phyloP scores from a whole-genome alignment of 2,113 vertebrate species.

The Eurystomus gularis region DNA sequence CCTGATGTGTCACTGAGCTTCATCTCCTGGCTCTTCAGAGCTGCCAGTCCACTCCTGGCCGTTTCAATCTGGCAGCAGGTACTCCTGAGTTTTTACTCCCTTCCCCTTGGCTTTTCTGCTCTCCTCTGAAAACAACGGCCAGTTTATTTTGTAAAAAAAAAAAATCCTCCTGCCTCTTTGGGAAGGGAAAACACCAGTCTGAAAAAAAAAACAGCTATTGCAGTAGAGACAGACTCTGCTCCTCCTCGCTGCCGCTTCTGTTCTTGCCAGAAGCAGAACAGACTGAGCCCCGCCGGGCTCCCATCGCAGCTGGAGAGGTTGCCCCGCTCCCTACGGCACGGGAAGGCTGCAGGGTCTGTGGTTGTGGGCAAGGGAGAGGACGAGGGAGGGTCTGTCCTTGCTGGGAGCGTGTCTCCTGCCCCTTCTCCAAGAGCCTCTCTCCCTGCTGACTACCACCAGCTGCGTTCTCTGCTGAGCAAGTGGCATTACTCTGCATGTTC shows the following conservation, averaged over 20 bases:
- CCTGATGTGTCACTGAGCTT: neutral
- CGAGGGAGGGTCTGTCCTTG: neutral
- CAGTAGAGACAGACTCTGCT: neutral
- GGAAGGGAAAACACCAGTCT: neutral
- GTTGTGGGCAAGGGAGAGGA: neutral
- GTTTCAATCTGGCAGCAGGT: neutral
- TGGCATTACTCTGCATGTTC: conserved; percentile 44
- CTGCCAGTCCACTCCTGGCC: neutral
- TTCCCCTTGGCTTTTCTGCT: neutral
- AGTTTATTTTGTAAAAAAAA: neutral
- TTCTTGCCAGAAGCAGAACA: neutral
- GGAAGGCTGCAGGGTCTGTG: neutral
- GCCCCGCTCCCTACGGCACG: neutral
- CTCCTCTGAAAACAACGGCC: neutral
- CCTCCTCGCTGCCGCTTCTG: neutral
- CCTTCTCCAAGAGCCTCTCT: neutral
- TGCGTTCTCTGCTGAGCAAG: neutral
- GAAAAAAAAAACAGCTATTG: neutral
- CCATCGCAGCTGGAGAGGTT: neutral
- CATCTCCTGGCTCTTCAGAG: neutral
- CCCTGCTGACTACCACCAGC: neutral
- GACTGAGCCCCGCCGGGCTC: neutral
- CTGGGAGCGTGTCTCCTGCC: neutral
- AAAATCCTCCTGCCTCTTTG: neutral
- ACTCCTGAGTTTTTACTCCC: neutral